Base-by-base conservation (phyloP, 1,140 invertebrate genomes). In the Zaprionus ornatus region DNA sequence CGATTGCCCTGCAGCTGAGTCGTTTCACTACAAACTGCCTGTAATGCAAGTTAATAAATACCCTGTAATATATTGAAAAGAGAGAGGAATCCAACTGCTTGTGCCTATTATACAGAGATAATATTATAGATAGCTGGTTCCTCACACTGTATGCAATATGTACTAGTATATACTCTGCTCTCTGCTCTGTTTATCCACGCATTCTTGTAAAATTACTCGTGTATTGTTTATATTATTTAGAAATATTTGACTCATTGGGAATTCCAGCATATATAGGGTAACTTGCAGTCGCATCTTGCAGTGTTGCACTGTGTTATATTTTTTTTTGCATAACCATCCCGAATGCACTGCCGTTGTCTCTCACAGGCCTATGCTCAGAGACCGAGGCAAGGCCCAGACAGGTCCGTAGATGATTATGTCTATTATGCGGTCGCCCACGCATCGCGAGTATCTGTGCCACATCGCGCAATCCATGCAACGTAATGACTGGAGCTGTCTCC, bases 401-500 rank as follows among this genome's bases (percentile, higher is more conserved):
- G 56, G 67, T 74, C 66, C 59, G 59, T 55, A 35, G 57, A 69
- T 70, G 72, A 74, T 70, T 74, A 63, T 70, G 72, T 66, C 72
- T 63, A 70, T 74, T 74, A 74, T 74, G 72, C 59, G 59, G 23
- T 57, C 72, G 66, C 72, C 72, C 72, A 69, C 72, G 66, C 66
- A 62, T 74, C 32, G 13, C 13, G 27, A 50, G 40, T 57, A 70
- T 74, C 66, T 74, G 72, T 74, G 71, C 65, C 71, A 69, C 56
- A 69, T 25, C 62, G 54, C 40, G 40, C 40, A 45, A 45, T 45
- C 15, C 40, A 45, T 15, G 40, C n/a, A 45, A n/a, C 25, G 45
- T 57, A 60, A 60, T 60, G 40, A 48, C 65, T 67, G 6, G 37
- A 35, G 40, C 29, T 37, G 65, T 55, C 65, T 37, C 19, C 63